Evolutionary conservation across 2,888 invertebrate species (phyloP).

Genomic region (Plutella xylostella): DNA sequence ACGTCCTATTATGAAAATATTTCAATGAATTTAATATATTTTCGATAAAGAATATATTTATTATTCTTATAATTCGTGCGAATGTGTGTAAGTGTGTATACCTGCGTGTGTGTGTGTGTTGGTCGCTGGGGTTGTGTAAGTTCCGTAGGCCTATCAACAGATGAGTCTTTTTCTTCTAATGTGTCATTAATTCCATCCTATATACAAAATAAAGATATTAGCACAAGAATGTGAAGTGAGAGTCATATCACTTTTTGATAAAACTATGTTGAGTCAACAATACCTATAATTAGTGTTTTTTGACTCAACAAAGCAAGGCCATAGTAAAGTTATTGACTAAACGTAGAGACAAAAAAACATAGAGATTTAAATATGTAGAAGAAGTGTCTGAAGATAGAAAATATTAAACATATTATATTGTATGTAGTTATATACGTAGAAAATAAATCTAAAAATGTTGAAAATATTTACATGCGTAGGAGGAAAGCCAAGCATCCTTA

Average conservation of each 20-base stretch:
- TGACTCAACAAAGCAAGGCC: neutral
- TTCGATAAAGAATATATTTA: neutral
- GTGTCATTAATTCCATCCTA: slow-evolving; percentile 45
- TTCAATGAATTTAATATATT: neutral
- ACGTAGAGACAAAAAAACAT: neutral
- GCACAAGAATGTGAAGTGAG: neutral
- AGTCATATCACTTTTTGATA: neutral
- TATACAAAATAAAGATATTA: slow-evolving; percentile 32
- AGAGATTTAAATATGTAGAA: neutral
- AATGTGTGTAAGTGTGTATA: slow-evolving; percentile 38
- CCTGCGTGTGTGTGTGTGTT: slow-evolving; percentile 43
- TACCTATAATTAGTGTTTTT: neutral
- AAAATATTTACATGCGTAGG: neutral
- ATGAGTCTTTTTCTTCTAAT: slow-evolving; percentile 36
- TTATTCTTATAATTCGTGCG: slow-evolving; percentile 16
- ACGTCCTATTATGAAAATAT: neutral
- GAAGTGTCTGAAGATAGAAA: neutral
- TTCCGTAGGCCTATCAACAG: slow-evolving; percentile 49
- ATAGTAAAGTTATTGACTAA: neutral
- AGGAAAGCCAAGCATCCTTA: slow-evolving; percentile 29
- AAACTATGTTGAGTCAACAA: neutral
- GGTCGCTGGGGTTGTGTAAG: slow-evolving; percentile 53
- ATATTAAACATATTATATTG: neutral
- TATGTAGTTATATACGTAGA: neutral
- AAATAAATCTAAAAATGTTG: neutral